These are phyloP conservation scores for Pristis pectinata DNA, from an alignment of 2,797 vertebrate genomes.

Conservation along the genomic window DNA sequence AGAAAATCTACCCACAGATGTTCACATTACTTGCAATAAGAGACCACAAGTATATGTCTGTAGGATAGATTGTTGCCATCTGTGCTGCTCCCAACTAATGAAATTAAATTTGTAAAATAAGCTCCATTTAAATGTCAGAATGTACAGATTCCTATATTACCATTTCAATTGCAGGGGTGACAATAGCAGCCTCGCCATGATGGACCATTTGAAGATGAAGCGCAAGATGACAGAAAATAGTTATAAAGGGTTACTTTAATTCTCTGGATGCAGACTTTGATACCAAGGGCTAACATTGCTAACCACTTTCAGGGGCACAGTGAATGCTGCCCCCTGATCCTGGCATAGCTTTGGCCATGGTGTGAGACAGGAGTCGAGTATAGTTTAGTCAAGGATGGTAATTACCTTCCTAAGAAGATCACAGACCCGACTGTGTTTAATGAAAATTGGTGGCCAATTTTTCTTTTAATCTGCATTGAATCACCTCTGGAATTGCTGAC, in stretches of 20 bases:
- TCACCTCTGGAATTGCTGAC: background rate
- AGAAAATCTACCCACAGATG: constrained; percentile 14
- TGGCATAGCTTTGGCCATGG: background rate
- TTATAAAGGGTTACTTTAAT: background rate
- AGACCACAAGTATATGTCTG: background rate
- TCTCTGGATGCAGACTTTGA: background rate
- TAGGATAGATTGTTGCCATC: background rate
- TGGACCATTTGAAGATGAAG: background rate
- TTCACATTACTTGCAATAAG: background rate
- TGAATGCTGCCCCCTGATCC: background rate
- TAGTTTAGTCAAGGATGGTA: background rate
- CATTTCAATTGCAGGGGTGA: background rate
- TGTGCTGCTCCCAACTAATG: background rate
- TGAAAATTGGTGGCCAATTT: background rate
- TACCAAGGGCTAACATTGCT: background rate
- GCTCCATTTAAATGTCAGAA: background rate
- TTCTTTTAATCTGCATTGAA: too few species aligned
- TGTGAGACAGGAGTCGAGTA: background rate
- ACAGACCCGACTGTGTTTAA: background rate
- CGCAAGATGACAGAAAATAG: background rate
- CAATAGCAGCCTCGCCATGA: background rate
- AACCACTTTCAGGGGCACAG: background rate
- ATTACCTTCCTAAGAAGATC: background rate
- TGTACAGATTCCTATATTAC: background rate
- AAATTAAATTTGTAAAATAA: background rate